Evolutionary conservation across 2,113 vertebrate species (phyloP).

Genomic region (Helogale parvula): DNA sequence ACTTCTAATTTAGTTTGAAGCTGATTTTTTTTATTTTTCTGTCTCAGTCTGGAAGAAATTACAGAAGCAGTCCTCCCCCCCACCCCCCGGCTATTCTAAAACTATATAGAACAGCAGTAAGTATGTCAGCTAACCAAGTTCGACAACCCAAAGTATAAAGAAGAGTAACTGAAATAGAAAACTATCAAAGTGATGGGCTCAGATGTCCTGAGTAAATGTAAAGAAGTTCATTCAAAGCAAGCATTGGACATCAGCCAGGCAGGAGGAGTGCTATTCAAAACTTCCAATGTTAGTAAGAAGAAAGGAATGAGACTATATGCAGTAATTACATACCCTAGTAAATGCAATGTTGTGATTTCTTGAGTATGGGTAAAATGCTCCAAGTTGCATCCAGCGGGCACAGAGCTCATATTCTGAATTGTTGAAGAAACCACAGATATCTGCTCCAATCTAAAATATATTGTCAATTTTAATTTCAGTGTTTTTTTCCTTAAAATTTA

Average conservation of each 20-base stretch:
- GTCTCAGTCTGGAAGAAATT: background rate
- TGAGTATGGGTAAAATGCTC: conserved; percentile 92
- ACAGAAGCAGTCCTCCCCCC: background rate
- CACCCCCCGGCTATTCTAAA: background rate
- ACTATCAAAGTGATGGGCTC: background rate
- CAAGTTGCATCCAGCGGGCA: conserved; percentile 92
- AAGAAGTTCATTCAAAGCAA: background rate
- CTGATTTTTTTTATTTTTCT: background rate
- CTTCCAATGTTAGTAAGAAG: background rate
- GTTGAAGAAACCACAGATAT: conserved; percentile 92
- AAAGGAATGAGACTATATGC: background rate
- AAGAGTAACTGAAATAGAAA: background rate
- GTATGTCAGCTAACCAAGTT: background rate
- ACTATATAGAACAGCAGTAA: background rate
- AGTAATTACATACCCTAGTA: conserved; percentile 81
- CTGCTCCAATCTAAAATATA: conserved; percentile 88
- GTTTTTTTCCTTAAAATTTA: background rate
- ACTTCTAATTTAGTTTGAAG: background rate
- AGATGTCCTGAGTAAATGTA: background rate
- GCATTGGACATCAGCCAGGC: background rate
- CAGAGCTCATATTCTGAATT: conserved; percentile 86
- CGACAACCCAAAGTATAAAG: background rate
- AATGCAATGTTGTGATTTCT: conserved; percentile 88
- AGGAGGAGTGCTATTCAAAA: background rate
- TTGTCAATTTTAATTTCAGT: background rate